Evolutionary conservation across 2,113 vertebrate species (phyloP), one percentile per base, ranked within the genome.

Genomic region (Dolichotis patagonum): DNA sequence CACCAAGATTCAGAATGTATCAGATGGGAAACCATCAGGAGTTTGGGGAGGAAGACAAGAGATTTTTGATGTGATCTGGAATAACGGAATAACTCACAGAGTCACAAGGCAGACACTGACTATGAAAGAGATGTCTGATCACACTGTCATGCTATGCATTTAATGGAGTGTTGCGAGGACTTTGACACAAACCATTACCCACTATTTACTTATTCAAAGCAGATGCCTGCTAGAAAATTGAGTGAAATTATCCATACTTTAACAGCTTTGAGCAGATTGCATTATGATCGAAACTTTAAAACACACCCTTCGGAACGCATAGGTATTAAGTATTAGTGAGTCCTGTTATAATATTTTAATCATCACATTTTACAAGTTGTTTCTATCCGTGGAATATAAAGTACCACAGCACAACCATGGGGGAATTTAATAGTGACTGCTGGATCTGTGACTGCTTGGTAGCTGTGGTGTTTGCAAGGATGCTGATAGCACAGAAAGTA

Each of bases 171-270:
- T 99, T 99, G 98, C 99, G 98, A 98, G 99, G 98, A 99, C 98
- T 99, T 99, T 99, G 99, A 99, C 99, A 99, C 99, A 99, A 99
- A 98, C 99, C 99, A 99, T 99, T 99, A 99, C 98, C 99, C 98
- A 98, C 98, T 99, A 99, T 99, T 99, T 99, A 99, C 99, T 99
- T 99, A 99, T 99, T 98, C 98, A 98, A 98, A 98, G 98, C 98
- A 98, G 98, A 98, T 98, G 98, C 98, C 97, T 98, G 98, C 98
- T 98, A 98, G 98, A 98, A 98, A 99, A 99, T 99, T 99, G 98
- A 99, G 98, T 89, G 46, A 99, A 99, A 99, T 99, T 98, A 99
- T 98, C 98, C 98, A 98, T 98, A 98, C 96, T 98, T 98, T 98
- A 98, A 98, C 98, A 98, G 98, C 97, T 98, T 98, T 96, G 97